These are phyloP conservation scores for Coregonus clupeaformis DNA, from an alignment of 2,113 vertebrate species.

Conservation along the genomic window DNA sequence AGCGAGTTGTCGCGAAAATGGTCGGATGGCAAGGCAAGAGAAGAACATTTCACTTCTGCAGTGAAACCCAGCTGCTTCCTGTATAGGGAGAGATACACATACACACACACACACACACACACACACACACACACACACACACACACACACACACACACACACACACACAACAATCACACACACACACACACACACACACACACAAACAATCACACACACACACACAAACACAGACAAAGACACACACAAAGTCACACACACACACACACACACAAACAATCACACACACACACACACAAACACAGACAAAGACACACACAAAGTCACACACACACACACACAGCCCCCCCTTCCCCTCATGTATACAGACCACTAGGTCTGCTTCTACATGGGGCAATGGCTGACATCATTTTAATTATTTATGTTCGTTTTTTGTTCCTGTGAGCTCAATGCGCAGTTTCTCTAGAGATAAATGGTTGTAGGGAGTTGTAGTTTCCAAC, in stretches of 20 bases:
- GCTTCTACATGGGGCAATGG: neutral
- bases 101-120: neutral
- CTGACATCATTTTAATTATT: neutral
- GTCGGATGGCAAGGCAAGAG: neutral
- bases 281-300: neutral
- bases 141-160: neutral
- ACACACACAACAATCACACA: too few species aligned
- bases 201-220: neutral
- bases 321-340: neutral
- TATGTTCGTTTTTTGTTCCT: too few species aligned
- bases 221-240: neutral
- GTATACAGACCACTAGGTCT: neutral
- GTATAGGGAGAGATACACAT: constrained; percentile 16
- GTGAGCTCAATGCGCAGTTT: too few species aligned
- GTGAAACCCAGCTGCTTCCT: constrained; percentile 67
- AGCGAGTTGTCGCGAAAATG: too few species aligned
- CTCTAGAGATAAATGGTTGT: too few species aligned
- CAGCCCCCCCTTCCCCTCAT: neutral
- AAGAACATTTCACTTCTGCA: constrained; percentile 56
- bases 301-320: neutral
- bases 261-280: neutral
- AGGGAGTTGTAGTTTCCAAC: too few species aligned
- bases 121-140: neutral
- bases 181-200: neutral
- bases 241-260: neutral